phyloP scores from a whole-genome alignment of 2,113 vertebrate species.

The Girardinichthys multiradiatus region DNA sequence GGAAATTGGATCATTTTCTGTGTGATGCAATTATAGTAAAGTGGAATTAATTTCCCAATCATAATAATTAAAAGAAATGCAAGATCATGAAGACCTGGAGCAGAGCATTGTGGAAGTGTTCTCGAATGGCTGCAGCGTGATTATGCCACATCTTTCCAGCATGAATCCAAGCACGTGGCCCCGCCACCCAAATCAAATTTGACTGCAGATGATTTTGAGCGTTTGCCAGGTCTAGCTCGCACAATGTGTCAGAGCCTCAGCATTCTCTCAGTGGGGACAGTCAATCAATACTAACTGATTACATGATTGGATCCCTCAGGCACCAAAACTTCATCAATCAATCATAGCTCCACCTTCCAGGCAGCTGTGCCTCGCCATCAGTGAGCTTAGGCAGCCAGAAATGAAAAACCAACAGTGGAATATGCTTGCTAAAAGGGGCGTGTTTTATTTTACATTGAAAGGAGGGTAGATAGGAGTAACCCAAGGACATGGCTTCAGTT shows the following conservation, averaged over 20 bases:
- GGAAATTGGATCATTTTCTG: conserved; percentile 53
- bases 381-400: conserved; percentile 37
- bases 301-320: conserved; percentile 76
- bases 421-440: conserved; percentile 9
- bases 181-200: conserved; percentile 52
- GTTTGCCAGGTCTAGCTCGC: conserved; percentile 47
- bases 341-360: conserved; percentile 69
- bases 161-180: conserved; percentile 29
- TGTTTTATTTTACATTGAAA: conserved; percentile 11
- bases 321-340: conserved; percentile 73
- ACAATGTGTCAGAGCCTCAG: conserved; percentile 43
- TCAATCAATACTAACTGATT: conserved; percentile 77
- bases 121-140: conserved; percentile 29
- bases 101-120: conserved; percentile 29
- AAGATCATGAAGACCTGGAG: conserved; percentile 46
- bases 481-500: conserved; percentile 5
- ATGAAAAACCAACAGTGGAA: conserved; percentile 23
- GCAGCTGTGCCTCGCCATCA: conserved; percentile 56
- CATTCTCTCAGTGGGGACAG: conserved; percentile 65
- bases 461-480: background rate
- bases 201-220: conserved; percentile 52
- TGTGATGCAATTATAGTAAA: conserved; percentile 66
- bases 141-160: conserved; percentile 29
- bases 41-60: conserved; percentile 54
- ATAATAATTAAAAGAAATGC: conserved; percentile 60